Evolutionary conservation across 2,113 vertebrate species (phyloP).

Genomic region (Asarcornis scutulata): DNA sequence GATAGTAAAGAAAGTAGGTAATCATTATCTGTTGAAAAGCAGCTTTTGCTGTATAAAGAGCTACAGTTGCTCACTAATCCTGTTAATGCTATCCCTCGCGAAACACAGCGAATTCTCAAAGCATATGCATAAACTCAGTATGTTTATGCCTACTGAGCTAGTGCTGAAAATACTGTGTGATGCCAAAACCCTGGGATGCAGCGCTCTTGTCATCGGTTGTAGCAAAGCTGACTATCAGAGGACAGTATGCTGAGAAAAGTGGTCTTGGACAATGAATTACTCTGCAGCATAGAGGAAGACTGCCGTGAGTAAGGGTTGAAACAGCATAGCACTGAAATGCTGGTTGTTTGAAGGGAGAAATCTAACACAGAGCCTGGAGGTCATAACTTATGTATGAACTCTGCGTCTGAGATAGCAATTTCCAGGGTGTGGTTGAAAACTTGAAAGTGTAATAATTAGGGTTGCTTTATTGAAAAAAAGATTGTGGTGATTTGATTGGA

Average conservation of each 20-base stretch:
- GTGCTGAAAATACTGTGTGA: background rate
- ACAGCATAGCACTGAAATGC: rapidly evolving
- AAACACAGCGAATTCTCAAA: background rate
- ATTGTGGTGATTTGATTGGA: background rate
- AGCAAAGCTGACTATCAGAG: background rate
- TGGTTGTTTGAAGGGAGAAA: background rate
- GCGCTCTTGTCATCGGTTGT: background rate
- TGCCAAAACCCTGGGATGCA: background rate
- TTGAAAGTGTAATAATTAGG: background rate
- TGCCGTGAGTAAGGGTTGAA: background rate
- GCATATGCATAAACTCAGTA: background rate
- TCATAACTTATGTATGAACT: background rate
- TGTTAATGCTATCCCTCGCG: background rate
- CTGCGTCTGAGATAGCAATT: background rate
- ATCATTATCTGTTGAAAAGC: background rate
- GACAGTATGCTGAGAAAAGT: background rate
- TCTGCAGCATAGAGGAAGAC: background rate
- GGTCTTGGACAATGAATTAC: background rate
- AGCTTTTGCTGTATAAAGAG: background rate
- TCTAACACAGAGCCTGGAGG: background rate
- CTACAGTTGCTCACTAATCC: background rate
- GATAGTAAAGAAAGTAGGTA: background rate
- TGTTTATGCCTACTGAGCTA: background rate
- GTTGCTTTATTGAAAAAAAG: background rate
- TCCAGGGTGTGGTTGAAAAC: background rate